Conservation (phyloP, 1,140 invertebrate species). For the Mactra quadrangularis region DNA sequence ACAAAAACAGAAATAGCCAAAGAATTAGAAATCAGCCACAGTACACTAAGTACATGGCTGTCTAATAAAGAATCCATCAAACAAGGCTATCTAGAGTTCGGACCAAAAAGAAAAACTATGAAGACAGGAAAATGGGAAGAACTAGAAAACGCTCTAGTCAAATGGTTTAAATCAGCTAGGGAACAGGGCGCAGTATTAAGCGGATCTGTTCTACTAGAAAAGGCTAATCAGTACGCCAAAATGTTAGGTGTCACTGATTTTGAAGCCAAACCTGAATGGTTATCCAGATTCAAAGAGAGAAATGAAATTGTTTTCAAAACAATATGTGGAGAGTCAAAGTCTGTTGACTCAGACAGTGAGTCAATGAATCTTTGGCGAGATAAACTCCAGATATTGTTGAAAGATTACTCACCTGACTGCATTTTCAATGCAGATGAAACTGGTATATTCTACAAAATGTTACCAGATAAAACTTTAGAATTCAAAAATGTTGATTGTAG, state of each 20-base stretch:
- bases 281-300: slow-evolving; percentile 17
- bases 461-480: slow-evolving; percentile 33
- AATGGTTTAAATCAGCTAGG: slow-evolving; percentile 9
- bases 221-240: slow-evolving; percentile 9
- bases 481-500: slow-evolving; percentile 40
- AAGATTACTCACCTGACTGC: neutral
- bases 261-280: slow-evolving; percentile 14
- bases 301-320: slow-evolving; percentile 22
- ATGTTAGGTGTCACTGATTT: neutral
- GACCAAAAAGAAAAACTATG: too few species aligned
- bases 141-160: neutral
- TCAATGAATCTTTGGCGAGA: neutral
- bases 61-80: slow-evolving; percentile 13
- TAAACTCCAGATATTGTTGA: neutral
- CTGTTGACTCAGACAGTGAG: too few species aligned
- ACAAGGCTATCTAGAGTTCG: too few species aligned
- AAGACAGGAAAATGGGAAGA: too few species aligned
- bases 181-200: neutral
- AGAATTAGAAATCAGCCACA: too few species aligned
- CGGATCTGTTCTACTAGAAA: neutral
- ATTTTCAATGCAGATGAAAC: slow-evolving; percentile 63
- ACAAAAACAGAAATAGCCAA: too few species aligned
- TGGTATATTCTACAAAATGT: slow-evolving; percentile 44
- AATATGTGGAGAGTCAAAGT: slow-evolving; percentile 25
- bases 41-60: slow-evolving; percentile 33